A percentile compares a stretch with the other conserved stretches of the same genome.
phyloP scores from a whole-genome alignment of 1,140 invertebrate species.

The Heliconius nattereri region DNA sequence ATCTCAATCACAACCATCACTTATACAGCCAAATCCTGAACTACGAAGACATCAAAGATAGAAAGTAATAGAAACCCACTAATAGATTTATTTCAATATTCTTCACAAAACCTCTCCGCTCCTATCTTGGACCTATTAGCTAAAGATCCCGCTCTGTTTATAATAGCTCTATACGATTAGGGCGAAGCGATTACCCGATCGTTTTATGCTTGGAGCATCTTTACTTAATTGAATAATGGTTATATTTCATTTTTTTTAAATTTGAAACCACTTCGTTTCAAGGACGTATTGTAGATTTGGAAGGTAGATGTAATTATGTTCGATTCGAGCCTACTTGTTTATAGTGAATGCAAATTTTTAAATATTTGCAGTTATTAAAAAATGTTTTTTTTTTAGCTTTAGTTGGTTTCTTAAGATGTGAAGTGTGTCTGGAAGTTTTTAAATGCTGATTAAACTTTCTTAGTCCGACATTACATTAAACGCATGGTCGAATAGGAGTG shows the following conservation, averaged over 20 bases:
- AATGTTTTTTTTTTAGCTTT: background rate
- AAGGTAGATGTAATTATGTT: slow-evolving; percentile 2
- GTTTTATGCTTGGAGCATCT: slow-evolving; percentile 45
- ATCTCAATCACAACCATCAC: too few species aligned
- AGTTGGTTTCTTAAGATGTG: background rate
- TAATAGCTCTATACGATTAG: slow-evolving; percentile 60
- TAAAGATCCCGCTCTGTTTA: slow-evolving; percentile 49
- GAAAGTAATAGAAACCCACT: too few species aligned
- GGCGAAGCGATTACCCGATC: slow-evolving; percentile 47
- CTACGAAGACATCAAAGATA: too few species aligned
- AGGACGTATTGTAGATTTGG: background rate
- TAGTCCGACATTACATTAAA: background rate
- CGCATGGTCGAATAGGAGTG: background rate
- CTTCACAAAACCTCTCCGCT: slow-evolving; percentile 27
- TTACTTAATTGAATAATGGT: slow-evolving; percentile 47
- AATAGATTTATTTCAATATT: background rate
- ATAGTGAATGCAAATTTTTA: background rate
- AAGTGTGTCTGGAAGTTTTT: background rate
- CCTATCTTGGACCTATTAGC: slow-evolving; percentile 27
- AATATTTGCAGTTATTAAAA: background rate
- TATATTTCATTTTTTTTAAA: slow-evolving; percentile 15
- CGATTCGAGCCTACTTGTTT: background rate
- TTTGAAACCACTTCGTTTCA: slow-evolving; percentile 1
- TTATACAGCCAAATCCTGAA: too few species aligned
- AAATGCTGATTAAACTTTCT: background rate